These are phyloP conservation scores for Liopterus haemorrhoidalis DNA, from an alignment of 2,888 invertebrate genomes.

Conservation along the genomic window DNA sequence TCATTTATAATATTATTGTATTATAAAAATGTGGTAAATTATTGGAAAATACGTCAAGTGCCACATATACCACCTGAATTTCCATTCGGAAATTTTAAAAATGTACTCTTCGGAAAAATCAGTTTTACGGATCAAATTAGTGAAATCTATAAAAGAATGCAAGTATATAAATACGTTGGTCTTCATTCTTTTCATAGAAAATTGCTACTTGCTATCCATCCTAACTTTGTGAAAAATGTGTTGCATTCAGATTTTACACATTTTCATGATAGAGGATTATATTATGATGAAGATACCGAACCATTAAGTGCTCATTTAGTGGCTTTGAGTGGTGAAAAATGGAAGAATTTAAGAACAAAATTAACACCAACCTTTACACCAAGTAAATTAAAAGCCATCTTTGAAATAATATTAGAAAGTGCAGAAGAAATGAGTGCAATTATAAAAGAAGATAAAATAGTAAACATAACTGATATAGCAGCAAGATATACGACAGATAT, in stretches of 20 bases:
- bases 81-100: too few species aligned
- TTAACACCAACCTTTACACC: slow-evolving; percentile 63
- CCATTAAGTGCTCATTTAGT: slow-evolving; percentile 58
- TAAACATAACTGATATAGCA: slow-evolving; percentile 45
- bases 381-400: slow-evolving; percentile 62
- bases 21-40: too few species aligned
- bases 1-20: too few species aligned
- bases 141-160: too few species aligned
- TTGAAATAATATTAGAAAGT: slow-evolving; percentile 53
- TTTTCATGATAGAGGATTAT: slow-evolving; percentile 61
- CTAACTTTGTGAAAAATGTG: slow-evolving; percentile 55
- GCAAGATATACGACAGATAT: slow-evolving; percentile 55
- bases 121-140: too few species aligned
- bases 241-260: slow-evolving; percentile 57
- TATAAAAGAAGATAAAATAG: slow-evolving; percentile 40
- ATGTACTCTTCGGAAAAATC: too few species aligned
- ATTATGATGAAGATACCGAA: slow-evolving; percentile 56
- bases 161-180: too few species aligned
- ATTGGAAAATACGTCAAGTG: too few species aligned
- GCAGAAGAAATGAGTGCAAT: slow-evolving; percentile 50
- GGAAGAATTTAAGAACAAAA: slow-evolving; percentile 58
- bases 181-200: slow-evolving; percentile 58
- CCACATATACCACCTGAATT: too few species aligned
- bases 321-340: slow-evolving; percentile 52
- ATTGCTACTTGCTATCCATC: slow-evolving; percentile 57